Conservation (phyloP, 2,797 vertebrate species). For the Rhadinocentrus ornatus region DNA sequence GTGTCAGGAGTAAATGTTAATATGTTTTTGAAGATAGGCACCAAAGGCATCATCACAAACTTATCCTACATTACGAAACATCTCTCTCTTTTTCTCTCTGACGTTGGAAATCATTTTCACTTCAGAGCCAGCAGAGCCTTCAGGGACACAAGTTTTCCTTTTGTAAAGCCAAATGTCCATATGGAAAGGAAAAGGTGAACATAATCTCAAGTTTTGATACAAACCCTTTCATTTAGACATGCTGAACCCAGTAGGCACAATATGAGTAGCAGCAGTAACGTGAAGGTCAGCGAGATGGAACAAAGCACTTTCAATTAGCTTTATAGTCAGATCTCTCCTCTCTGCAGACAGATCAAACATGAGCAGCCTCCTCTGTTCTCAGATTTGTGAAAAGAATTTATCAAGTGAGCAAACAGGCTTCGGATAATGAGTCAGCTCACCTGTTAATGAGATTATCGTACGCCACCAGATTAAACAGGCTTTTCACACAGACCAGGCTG, state of each 20-base stretch:
- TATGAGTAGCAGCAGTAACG: slow-evolving; percentile 29
- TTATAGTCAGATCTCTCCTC: slow-evolving; percentile 27
- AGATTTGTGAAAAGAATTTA: slow-evolving; percentile 6
- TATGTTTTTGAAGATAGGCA: slow-evolving; percentile 8
- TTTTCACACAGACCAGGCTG: slow-evolving; percentile 65
- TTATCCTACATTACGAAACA: slow-evolving; percentile 24
- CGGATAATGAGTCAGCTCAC: slow-evolving; percentile 70
- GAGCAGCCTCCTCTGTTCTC: slow-evolving; percentile 18
- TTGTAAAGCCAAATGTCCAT: slow-evolving; percentile 34
- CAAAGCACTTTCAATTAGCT: slow-evolving; percentile 55
- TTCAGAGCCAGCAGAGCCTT: slow-evolving; percentile 12
- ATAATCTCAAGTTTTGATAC: slow-evolving; percentile 60
- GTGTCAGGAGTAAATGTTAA: slow-evolving; percentile 10
- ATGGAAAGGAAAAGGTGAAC: slow-evolving; percentile 31
- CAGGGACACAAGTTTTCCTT: slow-evolving; percentile 38
- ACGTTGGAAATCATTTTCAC: slow-evolving; percentile 39
- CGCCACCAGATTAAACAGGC: slow-evolving; percentile 77
- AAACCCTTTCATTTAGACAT: slow-evolving; percentile 21
- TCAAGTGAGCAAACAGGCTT: slow-evolving; percentile 33
- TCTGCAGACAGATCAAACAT: slow-evolving; percentile 56
- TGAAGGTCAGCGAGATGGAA: slow-evolving; percentile 50
- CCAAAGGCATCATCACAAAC: slow-evolving; percentile 19
- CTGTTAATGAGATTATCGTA: slow-evolving; percentile 81
- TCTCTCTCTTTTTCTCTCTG: slow-evolving; percentile 25
- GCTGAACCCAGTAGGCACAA: slow-evolving; percentile 37